These are phyloP conservation scores for Rhinolophus ferrumequinum DNA, from an alignment of 2,113 vertebrate genomes.

Conservation along the genomic window DNA sequence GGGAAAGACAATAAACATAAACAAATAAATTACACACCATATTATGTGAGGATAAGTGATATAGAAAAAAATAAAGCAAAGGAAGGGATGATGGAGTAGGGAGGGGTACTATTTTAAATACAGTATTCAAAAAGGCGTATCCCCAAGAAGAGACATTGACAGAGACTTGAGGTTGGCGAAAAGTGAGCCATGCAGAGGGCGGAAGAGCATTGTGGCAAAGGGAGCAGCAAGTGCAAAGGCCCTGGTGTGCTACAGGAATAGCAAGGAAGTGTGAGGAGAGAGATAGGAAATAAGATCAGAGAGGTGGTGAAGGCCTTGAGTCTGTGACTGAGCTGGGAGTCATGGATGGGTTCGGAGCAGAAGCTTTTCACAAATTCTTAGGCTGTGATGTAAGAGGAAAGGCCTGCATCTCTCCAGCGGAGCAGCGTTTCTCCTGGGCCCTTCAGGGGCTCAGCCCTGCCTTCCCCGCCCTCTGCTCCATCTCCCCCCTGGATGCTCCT, in stretches of 20 bases:
- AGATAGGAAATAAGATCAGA: neutral
- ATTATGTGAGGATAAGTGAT: neutral
- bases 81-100: neutral
- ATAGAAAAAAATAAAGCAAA: neutral
- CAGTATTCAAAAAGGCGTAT: neutral
- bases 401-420: neutral
- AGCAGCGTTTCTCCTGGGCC: neutral
- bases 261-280: neutral
- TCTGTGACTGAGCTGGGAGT: neutral
- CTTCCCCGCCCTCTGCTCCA: accelerated
- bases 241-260: neutral
- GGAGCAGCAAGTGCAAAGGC: neutral
- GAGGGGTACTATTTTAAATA: neutral
- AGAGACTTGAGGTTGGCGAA: neutral
- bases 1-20: neutral
- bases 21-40: neutral
- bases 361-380: neutral
- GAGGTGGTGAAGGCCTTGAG: neutral
- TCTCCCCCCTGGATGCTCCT: accelerated
- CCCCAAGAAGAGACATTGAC: neutral
- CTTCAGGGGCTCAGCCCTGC: neutral
- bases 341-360: neutral
- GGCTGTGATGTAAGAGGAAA: neutral
- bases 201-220: too few species aligned
- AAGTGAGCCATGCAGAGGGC: neutral